Evolutionary conservation across 2,797 vertebrate species (phyloP).

Genomic region (Lateolabrax maculatus): DNA sequence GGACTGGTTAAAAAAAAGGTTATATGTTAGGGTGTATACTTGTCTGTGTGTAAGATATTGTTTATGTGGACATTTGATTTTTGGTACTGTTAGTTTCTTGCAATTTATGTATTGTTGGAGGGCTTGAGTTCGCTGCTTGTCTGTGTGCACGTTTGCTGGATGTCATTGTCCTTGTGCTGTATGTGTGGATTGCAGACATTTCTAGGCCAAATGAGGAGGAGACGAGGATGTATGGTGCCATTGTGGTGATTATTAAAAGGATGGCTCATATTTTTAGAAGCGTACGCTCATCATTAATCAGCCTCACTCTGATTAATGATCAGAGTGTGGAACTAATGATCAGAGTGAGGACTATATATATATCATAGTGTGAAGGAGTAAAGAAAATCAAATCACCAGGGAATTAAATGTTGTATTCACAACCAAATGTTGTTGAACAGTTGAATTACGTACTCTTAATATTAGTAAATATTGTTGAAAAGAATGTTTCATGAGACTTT

Average conservation of each 20-base stretch:
- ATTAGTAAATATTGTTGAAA: neutral
- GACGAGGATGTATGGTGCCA: neutral
- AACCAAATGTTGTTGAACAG: neutral
- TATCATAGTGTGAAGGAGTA: neutral
- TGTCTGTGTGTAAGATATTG: neutral
- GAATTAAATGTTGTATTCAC: neutral
- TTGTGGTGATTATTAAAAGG: constrained; percentile 25
- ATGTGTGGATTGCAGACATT: constrained; percentile 67
- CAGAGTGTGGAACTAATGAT: neutral
- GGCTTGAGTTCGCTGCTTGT: neutral
- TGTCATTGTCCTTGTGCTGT: constrained; percentile 40
- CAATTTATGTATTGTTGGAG: neutral
- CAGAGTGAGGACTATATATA: neutral
- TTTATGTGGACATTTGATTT: neutral
- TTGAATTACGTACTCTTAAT: neutral
- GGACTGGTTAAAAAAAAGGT: neutral
- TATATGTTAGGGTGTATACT: neutral
- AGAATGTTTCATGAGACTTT: neutral
- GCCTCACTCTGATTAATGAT: neutral
- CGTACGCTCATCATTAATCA: neutral
- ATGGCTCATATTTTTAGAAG: constrained; percentile 20
- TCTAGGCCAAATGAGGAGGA: constrained; percentile 44
- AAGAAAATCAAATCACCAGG: neutral
- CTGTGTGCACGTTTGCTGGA: constrained; percentile 1
- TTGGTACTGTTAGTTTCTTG: neutral